phyloP scores from a whole-genome alignment of 2,888 invertebrate species.

The Ecliptopera silaceata region DNA sequence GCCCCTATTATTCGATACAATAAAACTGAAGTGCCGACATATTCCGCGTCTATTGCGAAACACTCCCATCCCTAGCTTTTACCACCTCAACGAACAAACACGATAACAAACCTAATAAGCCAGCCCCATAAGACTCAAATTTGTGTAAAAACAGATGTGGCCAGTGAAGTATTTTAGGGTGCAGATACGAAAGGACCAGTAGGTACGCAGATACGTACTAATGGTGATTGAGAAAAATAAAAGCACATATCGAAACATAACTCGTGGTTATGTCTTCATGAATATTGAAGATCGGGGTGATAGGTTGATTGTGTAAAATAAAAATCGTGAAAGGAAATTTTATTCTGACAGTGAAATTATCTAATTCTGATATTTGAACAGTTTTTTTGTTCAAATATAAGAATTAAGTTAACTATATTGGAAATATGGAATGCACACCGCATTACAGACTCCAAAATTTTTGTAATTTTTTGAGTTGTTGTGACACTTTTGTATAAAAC shows the following conservation, averaged over 20 bases:
- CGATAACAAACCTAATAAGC: conserved; percentile 39
- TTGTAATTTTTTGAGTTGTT: too few species aligned
- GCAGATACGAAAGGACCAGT: conserved; percentile 58
- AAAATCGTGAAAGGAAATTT: conserved; percentile 38
- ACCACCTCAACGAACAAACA: conserved; percentile 30
- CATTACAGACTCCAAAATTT: too few species aligned
- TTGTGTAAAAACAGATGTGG: conserved; percentile 31
- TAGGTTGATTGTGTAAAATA: conserved; percentile 74
- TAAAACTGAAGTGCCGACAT: conserved; percentile 83
- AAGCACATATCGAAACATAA: conserved; percentile 67
- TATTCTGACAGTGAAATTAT: too few species aligned
- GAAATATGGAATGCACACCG: too few species aligned
- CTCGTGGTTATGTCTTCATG: conserved; percentile 80
- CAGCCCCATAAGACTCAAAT: conserved; percentile 36
- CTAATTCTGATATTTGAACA: not conserved
- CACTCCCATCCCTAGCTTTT: conserved; percentile 53
- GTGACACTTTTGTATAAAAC: too few species aligned
- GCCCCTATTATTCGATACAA: conserved; percentile 83
- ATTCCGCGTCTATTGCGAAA: conserved; percentile 79
- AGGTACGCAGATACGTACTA: conserved; percentile 78
- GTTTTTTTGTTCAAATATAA: not conserved
- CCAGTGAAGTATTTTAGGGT: conserved; percentile 62
- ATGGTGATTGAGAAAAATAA: conserved; percentile 83
- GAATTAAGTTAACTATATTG: too few species aligned
- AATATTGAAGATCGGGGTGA: conserved; percentile 79